Evolutionary conservation across 2,888 invertebrate species (phyloP).

Genomic region (Tethea ocularis): DNA sequence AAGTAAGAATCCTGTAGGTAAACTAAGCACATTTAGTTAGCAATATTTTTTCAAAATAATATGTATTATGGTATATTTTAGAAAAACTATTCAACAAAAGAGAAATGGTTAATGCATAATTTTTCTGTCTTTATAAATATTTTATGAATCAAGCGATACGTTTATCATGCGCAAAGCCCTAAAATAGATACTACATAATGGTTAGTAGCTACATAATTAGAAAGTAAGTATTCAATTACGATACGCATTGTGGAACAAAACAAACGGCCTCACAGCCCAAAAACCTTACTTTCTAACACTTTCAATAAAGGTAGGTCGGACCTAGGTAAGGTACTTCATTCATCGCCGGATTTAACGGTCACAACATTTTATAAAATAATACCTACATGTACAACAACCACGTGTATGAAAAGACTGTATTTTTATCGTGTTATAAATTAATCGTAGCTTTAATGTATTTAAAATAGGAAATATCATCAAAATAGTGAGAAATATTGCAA

Average conservation of each 20-base stretch:
- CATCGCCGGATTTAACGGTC: neutral
- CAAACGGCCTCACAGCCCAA: neutral
- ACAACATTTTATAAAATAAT: neutral
- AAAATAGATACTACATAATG: neutral
- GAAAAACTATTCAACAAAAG: too few species aligned
- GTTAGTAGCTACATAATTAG: neutral
- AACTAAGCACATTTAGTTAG: neutral
- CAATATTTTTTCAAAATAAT: neutral
- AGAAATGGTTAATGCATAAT: too few species aligned
- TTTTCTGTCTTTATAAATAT: too few species aligned
- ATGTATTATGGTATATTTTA: too few species aligned
- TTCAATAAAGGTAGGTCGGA: too few species aligned
- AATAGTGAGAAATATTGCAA: neutral
- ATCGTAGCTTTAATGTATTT: neutral
- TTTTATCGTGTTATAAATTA: neutral
- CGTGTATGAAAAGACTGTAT: neutral
- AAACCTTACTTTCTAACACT: neutral
- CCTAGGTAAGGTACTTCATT: neutral
- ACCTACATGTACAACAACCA: neutral
- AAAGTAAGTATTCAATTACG: slow-evolving; percentile 1
- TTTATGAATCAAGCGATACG: neutral
- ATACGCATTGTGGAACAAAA: neutral
- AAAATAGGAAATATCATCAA: neutral
- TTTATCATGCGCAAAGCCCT: neutral
- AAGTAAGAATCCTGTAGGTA: neutral